Percentiles rank a stretch among this genome's conserved stretches.
Conservation (phyloP, 2,888 invertebrate genomes). For the Leptinotarsa juncta region DNA sequence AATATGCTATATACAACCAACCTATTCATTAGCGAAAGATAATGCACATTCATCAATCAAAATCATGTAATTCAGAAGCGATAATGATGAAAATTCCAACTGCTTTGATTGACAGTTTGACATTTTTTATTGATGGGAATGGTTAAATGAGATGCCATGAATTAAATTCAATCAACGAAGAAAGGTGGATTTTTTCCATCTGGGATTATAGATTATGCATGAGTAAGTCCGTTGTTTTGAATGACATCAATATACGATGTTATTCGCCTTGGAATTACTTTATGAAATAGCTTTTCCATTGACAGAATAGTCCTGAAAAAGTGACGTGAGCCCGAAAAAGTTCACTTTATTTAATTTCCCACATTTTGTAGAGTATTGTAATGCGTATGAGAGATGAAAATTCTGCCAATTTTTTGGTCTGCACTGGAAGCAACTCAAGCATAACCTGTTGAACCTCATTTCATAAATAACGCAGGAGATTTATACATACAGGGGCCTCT, state of each 20-base stretch:
- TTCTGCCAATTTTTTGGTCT: no score
- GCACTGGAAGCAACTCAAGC: no score
- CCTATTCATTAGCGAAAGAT: neutral
- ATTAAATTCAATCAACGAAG: constrained; percentile 27
- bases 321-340: no score
- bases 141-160: constrained; percentile 15
- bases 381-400: no score
- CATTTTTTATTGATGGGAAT: constrained; percentile 27
- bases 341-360: no score
- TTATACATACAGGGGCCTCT: no score
- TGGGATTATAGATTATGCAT: constrained; percentile 5
- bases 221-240: constrained; percentile 11
- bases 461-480: no score
- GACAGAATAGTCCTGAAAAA: no score
- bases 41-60: constrained; percentile 17
- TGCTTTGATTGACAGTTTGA: constrained; percentile 29
- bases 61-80: constrained; percentile 12
- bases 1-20: no score
- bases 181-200: constrained; percentile 14
- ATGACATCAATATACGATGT: neutral
- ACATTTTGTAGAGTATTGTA: no score
- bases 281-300: neutral
- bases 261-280: neutral
- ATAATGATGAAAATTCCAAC: constrained; percentile 6
- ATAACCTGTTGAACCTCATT: no score